Percentiles rank a stretch among this genome's conserved stretches.
Evolutionary conservation across 2,797 vertebrate species (phyloP).

Genomic region (Miichthys miiuy): DNA sequence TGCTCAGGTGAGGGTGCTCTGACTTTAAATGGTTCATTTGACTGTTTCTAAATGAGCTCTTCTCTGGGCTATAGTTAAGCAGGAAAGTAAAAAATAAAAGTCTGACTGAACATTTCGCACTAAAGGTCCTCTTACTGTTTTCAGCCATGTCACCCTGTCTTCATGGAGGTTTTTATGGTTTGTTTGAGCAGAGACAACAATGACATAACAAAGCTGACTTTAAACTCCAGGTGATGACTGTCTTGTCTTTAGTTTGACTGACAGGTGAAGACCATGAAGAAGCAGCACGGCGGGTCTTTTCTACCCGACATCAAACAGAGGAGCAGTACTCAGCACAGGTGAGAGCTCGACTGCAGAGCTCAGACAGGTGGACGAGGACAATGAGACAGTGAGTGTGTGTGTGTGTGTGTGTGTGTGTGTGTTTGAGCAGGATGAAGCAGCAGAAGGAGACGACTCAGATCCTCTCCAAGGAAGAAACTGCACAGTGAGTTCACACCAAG

Average conservation of each 20-base stretch:
- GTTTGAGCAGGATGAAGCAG: conserved; percentile 25
- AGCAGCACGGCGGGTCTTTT: accelerated
- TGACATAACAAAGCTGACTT: background rate
- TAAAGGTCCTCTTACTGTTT: too few species aligned
- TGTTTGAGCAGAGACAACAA: too few species aligned
- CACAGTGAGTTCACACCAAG: conserved; percentile 49
- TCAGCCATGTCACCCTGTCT: too few species aligned
- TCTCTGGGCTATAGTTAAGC: too few species aligned
- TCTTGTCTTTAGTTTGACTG: background rate
- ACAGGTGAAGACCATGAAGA: conserved; percentile 39
- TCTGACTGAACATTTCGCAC: too few species aligned
- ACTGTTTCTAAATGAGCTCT: too few species aligned
- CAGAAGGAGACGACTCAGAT: background rate
- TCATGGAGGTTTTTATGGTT: too few species aligned
- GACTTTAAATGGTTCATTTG: background rate
- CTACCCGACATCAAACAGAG: conserved; percentile 26
- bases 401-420: background rate
- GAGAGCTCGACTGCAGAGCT: accelerated
- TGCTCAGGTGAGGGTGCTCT: background rate
- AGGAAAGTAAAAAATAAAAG: too few species aligned
- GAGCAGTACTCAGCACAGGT: conserved; percentile 4
- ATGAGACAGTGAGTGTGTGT: background rate
- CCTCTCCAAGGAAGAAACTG: conserved; percentile 41
- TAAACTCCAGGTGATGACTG: background rate
- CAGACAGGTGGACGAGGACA: too few species aligned